Conservation (phyloP, 2,113 vertebrate genomes). For the Planiliza haematocheilus region DNA sequence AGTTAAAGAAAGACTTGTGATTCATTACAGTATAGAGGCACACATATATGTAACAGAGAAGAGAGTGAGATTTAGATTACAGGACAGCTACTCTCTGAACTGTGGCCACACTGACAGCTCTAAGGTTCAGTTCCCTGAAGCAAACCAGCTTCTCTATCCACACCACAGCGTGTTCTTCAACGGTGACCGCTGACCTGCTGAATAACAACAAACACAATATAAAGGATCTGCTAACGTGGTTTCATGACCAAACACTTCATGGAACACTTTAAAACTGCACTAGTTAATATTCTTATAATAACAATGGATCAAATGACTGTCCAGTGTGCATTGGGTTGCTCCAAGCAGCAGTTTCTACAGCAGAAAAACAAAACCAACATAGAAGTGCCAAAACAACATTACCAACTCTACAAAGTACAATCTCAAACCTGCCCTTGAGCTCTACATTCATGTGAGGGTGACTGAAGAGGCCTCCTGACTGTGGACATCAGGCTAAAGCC, state of each 20-base stretch:
- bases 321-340: too few species aligned
- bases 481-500: conserved; percentile 32
- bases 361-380: too few species aligned
- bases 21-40: conserved; percentile 10
- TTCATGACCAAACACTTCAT: not conserved
- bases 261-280: not conserved
- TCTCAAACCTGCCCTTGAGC: too few species aligned
- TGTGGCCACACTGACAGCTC: conserved; percentile 4
- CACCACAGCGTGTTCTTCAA: not conserved
- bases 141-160: not conserved
- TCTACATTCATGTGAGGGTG: conserved; percentile 6
- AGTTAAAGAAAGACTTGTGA: conserved; percentile 39
- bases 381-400: too few species aligned
- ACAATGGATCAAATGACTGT: too few species aligned
- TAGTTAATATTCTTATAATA: too few species aligned
- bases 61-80: conserved; percentile 23
- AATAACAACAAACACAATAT: not conserved
- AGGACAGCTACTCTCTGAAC: conserved; percentile 6
- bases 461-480: not conserved
- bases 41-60: conserved; percentile 7
- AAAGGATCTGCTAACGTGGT: too few species aligned
- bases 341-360: too few species aligned
- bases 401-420: too few species aligned
- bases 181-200: not conserved
- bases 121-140: not conserved